Evolutionary conservation across 2,888 invertebrate species (phyloP).

Genomic region (Himalopsyche kuldschensis): DNA sequence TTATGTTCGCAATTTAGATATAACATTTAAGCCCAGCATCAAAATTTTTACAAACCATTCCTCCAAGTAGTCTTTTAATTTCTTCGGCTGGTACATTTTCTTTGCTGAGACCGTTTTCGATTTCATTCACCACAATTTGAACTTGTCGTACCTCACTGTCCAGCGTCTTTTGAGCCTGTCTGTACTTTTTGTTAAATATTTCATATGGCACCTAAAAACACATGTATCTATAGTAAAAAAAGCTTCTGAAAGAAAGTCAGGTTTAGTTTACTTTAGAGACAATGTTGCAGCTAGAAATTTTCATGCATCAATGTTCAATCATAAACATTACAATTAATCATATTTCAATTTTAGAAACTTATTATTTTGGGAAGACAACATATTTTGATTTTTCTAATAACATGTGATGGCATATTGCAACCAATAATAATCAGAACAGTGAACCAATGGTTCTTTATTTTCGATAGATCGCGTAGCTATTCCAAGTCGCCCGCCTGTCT

Average conservation of each 20-base stretch:
- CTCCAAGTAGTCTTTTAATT: constrained; percentile 79
- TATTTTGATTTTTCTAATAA: neutral
- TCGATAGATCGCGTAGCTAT: no score
- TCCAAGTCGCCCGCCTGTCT: no score
- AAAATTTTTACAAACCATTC: constrained; percentile 62
- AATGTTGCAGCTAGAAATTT: no score
- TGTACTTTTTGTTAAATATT: constrained; percentile 94
- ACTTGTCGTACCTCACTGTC: constrained; percentile 93
- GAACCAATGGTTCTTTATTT: no score
- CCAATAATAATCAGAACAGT: no score
- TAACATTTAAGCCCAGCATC: neutral
- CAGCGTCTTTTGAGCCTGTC: constrained; percentile 90
- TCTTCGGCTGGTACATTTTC: constrained; percentile 65
- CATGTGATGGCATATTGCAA: no score
- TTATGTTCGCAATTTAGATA: neutral
- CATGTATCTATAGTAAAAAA: neutral
- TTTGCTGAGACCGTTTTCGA: constrained; percentile 74
- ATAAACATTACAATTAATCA: neutral
- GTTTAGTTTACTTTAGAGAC: no score
- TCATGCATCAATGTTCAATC: no score
- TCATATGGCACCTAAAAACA: constrained; percentile 89
- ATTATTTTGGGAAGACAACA: neutral
- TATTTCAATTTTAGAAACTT: neutral
- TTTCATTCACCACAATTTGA: constrained; percentile 73
- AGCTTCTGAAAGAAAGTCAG: neutral